A percentile compares a stretch with the other conserved stretches of the same genome.
Evolutionary conservation across 2,888 invertebrate genomes (phyloP).

Genomic region (Leptinotarsa juncta): DNA sequence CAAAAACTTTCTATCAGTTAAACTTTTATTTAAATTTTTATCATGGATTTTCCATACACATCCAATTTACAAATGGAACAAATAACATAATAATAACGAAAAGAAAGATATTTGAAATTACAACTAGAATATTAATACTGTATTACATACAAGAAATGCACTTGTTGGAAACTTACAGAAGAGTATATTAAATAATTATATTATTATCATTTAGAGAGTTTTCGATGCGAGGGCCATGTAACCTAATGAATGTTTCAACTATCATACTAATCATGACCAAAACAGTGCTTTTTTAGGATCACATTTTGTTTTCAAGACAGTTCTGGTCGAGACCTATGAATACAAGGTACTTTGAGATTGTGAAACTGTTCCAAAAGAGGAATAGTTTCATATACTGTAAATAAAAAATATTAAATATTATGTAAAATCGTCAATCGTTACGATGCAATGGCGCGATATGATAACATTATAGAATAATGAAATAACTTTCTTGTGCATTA

Average conservation of each 20-base stretch:
- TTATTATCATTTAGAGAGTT: slow-evolving; percentile 44
- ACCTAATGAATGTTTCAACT: slow-evolving; percentile 46
- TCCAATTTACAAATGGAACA: slow-evolving; percentile 50
- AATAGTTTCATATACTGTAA: slow-evolving; percentile 42
- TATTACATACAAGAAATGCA: slow-evolving; percentile 93
- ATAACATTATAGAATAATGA: slow-evolving; percentile 64
- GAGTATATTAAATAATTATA: slow-evolving; percentile 66
- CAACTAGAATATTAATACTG: slow-evolving; percentile 82
- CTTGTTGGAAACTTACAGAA: slow-evolving; percentile 90
- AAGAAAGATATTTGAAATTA: slow-evolving; percentile 48
- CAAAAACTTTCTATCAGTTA: slow-evolving; percentile 37
- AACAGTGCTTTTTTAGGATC: slow-evolving; percentile 46
- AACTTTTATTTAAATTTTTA: slow-evolving; percentile 49
- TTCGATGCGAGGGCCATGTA: slow-evolving; percentile 51
- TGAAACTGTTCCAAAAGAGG: slow-evolving; percentile 46
- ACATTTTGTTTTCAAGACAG: slow-evolving; percentile 47
- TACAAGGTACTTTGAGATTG: slow-evolving; percentile 51
- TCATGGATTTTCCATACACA: slow-evolving; percentile 51
- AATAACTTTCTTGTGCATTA: slow-evolving; percentile 55
- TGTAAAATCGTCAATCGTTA: slow-evolving; percentile 60
- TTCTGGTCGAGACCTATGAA: slow-evolving; percentile 53
- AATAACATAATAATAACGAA: slow-evolving; percentile 44
- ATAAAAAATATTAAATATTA: slow-evolving; percentile 54
- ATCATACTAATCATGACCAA: slow-evolving; percentile 53
- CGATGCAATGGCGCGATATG: slow-evolving; percentile 64